These are phyloP conservation scores for Bovichtus diacanthus DNA, from an alignment of 2,797 vertebrate species.

Conservation along the genomic window DNA sequence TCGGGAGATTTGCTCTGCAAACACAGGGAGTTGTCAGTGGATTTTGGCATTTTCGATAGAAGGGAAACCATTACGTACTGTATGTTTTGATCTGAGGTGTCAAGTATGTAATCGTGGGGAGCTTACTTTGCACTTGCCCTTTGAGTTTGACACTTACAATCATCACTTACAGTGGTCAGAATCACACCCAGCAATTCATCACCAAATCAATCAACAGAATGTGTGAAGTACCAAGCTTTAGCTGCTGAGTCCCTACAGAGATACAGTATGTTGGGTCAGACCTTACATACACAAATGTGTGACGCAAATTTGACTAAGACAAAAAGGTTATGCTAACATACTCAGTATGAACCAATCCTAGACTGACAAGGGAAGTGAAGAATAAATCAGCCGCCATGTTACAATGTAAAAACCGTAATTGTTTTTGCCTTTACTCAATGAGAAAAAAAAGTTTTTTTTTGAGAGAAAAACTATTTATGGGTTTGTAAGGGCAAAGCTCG, in stretches of 20 bases:
- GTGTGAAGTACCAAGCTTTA: slow-evolving; percentile 35
- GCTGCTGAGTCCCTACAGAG: slow-evolving; percentile 22
- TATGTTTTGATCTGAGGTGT: slow-evolving; percentile 69
- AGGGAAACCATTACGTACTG: slow-evolving; percentile 51
- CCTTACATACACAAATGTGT: slow-evolving; percentile 14
- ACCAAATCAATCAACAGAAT: slow-evolving; percentile 46
- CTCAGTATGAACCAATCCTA: not conserved
- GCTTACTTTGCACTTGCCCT: slow-evolving; percentile 59
- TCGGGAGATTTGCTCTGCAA: slow-evolving; percentile 40
- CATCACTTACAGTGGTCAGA: slow-evolving; percentile 40
- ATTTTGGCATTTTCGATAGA: slow-evolving; percentile 51
- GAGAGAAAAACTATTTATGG: slow-evolving; percentile 65
- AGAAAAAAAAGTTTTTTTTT: slow-evolving; percentile 33
- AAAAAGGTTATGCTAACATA: not conserved
- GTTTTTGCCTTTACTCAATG: slow-evolving; percentile 49
- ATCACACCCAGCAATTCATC: slow-evolving; percentile 57
- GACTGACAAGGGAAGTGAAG: slow-evolving; percentile 7
- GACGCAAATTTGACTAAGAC: slow-evolving; percentile 14
- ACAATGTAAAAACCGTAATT: slow-evolving; percentile 44
- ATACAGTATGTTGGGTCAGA: slow-evolving; percentile 10
- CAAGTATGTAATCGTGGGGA: slow-evolving; percentile 62
- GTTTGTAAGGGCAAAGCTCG: slow-evolving; percentile 48
- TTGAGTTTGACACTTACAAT: slow-evolving; percentile 49
- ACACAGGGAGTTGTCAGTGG: slow-evolving; percentile 49
- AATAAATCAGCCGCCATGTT: slow-evolving; percentile 24